Percentiles rank a stretch among this genome's conserved stretches.
These are phyloP conservation scores for Dryobotodes eremita DNA, from an alignment of 2,888 invertebrate genomes.

Conservation along the genomic window DNA sequence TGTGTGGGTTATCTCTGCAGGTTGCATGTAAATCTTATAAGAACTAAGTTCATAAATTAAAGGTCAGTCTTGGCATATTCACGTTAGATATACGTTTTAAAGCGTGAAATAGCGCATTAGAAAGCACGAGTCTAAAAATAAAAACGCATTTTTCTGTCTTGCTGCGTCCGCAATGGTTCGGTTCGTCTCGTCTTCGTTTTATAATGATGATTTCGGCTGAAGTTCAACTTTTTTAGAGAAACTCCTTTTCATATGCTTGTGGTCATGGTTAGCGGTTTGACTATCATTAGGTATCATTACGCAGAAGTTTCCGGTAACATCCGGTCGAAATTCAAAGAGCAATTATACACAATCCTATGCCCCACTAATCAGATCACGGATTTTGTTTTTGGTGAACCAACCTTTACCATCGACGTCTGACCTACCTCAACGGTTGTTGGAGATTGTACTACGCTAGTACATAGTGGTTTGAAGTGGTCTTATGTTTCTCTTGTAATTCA, in stretches of 20 bases:
- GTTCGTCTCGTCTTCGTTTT: constrained; percentile 67
- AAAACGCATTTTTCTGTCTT: constrained; percentile 51
- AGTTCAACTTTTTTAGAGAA: constrained; percentile 61
- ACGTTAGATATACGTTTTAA: constrained; percentile 37
- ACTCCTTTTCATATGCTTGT: constrained; percentile 42
- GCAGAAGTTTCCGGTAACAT: constrained; percentile 36
- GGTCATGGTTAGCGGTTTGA: constrained; percentile 41
- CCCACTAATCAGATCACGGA: constrained; percentile 16
- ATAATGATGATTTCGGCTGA: constrained; percentile 66
- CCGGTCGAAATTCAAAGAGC: constrained; percentile 18
- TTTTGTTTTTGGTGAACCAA: constrained; percentile 13
- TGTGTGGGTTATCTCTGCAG: not conserved
- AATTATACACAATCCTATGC: constrained; percentile 28
- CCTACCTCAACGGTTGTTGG: not conserved
- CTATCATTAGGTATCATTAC: constrained; percentile 47
- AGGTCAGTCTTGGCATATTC: constrained; percentile 5
- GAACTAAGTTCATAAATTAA: not conserved
- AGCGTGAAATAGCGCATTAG: constrained; percentile 63
- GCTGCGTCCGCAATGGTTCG: constrained; percentile 48
- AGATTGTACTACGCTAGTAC: not conserved
- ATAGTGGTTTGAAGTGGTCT: not conserved
- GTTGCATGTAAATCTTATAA: not conserved
- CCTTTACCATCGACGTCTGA: not conserved
- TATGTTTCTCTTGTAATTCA: not conserved
- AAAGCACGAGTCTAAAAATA: constrained; percentile 63